Conservation (phyloP, 2,888 invertebrate genomes). For the Drosophila mettleri region DNA sequence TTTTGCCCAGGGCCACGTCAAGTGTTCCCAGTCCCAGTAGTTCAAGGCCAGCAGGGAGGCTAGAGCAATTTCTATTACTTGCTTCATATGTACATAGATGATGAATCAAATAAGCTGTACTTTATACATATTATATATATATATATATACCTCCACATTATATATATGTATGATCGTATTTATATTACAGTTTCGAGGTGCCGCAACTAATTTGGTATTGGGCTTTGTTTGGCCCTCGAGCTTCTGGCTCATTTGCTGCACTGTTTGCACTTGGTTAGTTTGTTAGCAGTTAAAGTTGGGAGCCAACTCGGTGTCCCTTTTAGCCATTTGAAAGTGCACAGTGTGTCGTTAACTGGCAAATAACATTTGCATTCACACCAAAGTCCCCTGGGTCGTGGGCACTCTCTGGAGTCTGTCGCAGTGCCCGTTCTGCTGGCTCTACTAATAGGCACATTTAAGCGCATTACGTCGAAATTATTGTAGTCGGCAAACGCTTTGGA, state of each 20-base stretch:
- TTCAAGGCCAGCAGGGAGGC: not conserved
- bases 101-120: no score
- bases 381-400: not conserved
- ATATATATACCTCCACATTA: not conserved
- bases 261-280: conserved; percentile 41
- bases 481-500: conserved; percentile 15
- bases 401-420: not conserved
- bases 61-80: not conserved
- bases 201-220: not conserved
- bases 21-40: not conserved
- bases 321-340: conserved; percentile 47
- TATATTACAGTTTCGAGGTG: not conserved
- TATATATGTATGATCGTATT: not conserved
- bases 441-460: conserved; percentile 47
- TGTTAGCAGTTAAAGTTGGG: conserved; percentile 40
- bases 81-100: not conserved
- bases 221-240: no score
- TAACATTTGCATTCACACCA: conserved; percentile 38
- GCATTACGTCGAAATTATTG: conserved; percentile 50
- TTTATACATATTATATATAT: not conserved
- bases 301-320: conserved; percentile 37
- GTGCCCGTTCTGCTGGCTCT: not conserved
- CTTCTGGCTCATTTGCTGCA: conserved; percentile 43
- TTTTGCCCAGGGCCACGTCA: not conserved
- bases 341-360: conserved; percentile 54